Base-by-base conservation (phyloP, 2,797 vertebrate species). In the Xenops minutus region DNA sequence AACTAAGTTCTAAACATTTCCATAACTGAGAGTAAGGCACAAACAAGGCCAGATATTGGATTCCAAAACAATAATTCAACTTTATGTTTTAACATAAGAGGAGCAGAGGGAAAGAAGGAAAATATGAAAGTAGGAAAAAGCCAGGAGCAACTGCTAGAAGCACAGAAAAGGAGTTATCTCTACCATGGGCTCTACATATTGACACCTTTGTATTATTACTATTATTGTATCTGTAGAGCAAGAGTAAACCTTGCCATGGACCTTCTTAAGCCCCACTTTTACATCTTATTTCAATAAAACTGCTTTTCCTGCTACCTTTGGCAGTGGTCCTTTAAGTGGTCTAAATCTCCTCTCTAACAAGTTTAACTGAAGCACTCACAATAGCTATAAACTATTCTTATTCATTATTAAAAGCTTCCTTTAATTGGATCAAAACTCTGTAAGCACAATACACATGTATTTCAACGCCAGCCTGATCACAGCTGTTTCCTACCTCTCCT, bases 311-410 rank as follows among this genome's bases (percentile, higher is more conserved):
- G 43, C n/a, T 69, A 54, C 39, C 7, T 80, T 19, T 54, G 34
- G 26, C 3, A 1, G 24, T 16, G 10, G 26, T 37, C 79, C 14
- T 32, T n/a, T 12, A 72, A 41, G 23, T 0, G 0, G 14, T 34
- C 7, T 43, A 22, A 62, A 61, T 49, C 51, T 79, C 3, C 17
- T 26, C 27, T 4, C 1, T 15, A 29, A 84, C 23, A 63, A 48
- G 10, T 5, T 7, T 49, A 88, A 92, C 11, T 34, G 32, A 94
- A n/a, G 15, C 46, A 88, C 18, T 62, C n/a, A 58, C 6, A 83
- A 74, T 1, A 71, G 34, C 39, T 64, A 23, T 11, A 68, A 56
- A 74, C 61, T 44, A 72, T 21, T 85, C 13, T 46, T 62, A 66
- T 18, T 63, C 12, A 14, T 52, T 71, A 75, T 16, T 63, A 86